phyloP scores from a whole-genome alignment of 2,888 invertebrate genomes.

The Galeopsomyia nigrocyanea region DNA sequence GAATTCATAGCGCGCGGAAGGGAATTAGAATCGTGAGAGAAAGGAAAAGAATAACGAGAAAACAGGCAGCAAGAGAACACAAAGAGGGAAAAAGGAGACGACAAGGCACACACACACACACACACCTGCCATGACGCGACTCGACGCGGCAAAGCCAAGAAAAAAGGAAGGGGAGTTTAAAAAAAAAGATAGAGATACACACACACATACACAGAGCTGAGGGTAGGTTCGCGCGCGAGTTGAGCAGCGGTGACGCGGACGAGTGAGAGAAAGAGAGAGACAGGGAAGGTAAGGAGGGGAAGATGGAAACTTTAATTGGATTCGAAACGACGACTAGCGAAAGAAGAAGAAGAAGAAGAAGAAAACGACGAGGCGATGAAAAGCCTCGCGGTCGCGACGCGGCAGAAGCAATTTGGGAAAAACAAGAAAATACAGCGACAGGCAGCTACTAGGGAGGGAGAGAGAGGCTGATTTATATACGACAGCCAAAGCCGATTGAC shows the following conservation, averaged over 20 bases:
- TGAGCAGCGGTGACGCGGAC: slow-evolving; percentile 38
- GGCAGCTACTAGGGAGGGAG: neutral
- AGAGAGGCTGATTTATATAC: slow-evolving; percentile 25
- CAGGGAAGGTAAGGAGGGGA: slow-evolving; percentile 41
- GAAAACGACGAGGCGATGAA: slow-evolving; percentile 25
- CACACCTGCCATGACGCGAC: no score
- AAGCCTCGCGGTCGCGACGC: slow-evolving; percentile 34
- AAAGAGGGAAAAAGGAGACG: neutral
- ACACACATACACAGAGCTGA: neutral
- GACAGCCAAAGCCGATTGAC: slow-evolving; percentile 21
- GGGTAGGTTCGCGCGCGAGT: slow-evolving; percentile 24
- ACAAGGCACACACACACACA: neutral
- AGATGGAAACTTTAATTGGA: slow-evolving; percentile 53
- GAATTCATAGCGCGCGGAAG: neutral
- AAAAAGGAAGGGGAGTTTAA: neutral
- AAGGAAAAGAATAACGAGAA: neutral
- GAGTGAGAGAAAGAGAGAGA: slow-evolving; percentile 31
- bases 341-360: slow-evolving; percentile 8
- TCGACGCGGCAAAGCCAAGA: neutral
- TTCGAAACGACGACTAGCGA: slow-evolving; percentile 48
- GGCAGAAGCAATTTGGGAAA: slow-evolving; percentile 40
- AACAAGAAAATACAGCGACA: neutral
- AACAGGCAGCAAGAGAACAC: neutral
- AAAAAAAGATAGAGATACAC: slow-evolving; percentile 4
- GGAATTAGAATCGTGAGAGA: slow-evolving; percentile 1